phyloP scores from a whole-genome alignment of 2,797 vertebrate species.

The Morus bassanus region DNA sequence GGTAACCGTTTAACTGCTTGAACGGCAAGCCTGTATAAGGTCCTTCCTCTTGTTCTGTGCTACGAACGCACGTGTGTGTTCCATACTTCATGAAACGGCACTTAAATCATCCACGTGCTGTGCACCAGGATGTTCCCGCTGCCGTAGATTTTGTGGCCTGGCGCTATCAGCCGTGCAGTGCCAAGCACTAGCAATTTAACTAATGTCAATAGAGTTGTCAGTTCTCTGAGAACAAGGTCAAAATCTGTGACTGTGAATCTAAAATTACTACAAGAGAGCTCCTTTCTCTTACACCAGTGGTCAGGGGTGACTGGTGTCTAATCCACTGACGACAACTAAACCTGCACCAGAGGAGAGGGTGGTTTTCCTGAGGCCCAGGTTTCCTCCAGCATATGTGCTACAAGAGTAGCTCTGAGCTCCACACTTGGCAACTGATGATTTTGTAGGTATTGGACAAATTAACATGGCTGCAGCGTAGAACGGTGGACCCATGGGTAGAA shows the following conservation, averaged over 20 bases:
- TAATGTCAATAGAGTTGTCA: background rate
- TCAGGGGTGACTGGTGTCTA: background rate
- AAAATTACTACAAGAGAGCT: background rate
- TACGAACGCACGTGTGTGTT: background rate
- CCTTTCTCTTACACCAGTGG: background rate
- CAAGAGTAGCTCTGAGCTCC: background rate
- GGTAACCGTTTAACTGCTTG: too few species aligned
- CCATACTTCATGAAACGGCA: too few species aligned
- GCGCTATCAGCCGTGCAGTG: background rate
- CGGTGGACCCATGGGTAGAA: background rate
- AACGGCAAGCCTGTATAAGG: background rate
- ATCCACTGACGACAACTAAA: background rate
- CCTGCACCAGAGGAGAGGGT: background rate
- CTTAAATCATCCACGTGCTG: fast-evolving
- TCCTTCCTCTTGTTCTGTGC: background rate
- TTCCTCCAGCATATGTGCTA: background rate
- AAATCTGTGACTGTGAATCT: background rate
- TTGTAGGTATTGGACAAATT: background rate
- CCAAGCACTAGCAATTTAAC: background rate
- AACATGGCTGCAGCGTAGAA: background rate
- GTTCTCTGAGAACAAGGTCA: background rate
- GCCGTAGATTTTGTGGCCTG: background rate
- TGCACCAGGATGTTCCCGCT: background rate
- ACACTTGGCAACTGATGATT: background rate
- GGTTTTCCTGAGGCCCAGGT: background rate